Percentiles rank a stretch among this genome's conserved stretches.
Conservation (phyloP, 1,140 invertebrate species). For the Drosophila rhopaloa region DNA sequence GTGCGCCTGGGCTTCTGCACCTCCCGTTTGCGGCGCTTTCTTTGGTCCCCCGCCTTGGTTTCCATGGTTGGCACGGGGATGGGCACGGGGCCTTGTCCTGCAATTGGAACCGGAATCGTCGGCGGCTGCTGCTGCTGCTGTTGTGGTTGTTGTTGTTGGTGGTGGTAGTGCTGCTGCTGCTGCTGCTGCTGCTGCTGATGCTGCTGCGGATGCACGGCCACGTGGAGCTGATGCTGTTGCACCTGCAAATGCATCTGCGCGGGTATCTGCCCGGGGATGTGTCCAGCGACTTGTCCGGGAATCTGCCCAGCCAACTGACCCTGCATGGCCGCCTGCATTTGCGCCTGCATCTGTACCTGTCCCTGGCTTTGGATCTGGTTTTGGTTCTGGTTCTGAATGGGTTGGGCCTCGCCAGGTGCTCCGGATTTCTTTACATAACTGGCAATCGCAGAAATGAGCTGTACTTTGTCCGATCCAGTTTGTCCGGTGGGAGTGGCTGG, state of each 20-base stretch:
- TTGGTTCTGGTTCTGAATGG: slow-evolving; percentile 19
- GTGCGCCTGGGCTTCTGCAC: slow-evolving; percentile 93
- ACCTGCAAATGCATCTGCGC: slow-evolving; percentile 29
- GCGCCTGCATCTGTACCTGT: slow-evolving; percentile 39
- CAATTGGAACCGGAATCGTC: neutral
- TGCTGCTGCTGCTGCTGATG: slow-evolving; percentile 4
- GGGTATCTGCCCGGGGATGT: slow-evolving; percentile 10
- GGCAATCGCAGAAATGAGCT: slow-evolving; percentile 19
- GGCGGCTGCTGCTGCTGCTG: slow-evolving; percentile 7
- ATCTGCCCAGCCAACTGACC: slow-evolving; percentile 20
- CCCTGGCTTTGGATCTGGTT: slow-evolving; percentile 21
- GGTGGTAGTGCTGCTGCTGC: slow-evolving; percentile 9
- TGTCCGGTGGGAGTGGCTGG: neutral
- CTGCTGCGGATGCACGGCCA: slow-evolving; percentile 22
- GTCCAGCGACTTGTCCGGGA: slow-evolving; percentile 9
- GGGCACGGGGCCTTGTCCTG: neutral
- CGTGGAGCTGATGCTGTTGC: slow-evolving; percentile 31
- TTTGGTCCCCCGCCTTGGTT: slow-evolving; percentile 84
- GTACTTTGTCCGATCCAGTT: slow-evolving; percentile 18
- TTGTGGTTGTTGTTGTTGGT: slow-evolving; percentile 15
- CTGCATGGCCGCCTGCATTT: slow-evolving; percentile 39
- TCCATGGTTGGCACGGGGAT: slow-evolving; percentile 22
- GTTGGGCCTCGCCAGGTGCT: slow-evolving; percentile 4
- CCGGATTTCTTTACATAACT: slow-evolving; percentile 31
- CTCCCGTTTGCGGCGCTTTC: slow-evolving; percentile 92